A percentile compares a stretch with the other conserved stretches of the same genome.
These are phyloP conservation scores for Scartelaos histophorus DNA, from an alignment of 2,113 vertebrate species.

Conservation along the genomic window DNA sequence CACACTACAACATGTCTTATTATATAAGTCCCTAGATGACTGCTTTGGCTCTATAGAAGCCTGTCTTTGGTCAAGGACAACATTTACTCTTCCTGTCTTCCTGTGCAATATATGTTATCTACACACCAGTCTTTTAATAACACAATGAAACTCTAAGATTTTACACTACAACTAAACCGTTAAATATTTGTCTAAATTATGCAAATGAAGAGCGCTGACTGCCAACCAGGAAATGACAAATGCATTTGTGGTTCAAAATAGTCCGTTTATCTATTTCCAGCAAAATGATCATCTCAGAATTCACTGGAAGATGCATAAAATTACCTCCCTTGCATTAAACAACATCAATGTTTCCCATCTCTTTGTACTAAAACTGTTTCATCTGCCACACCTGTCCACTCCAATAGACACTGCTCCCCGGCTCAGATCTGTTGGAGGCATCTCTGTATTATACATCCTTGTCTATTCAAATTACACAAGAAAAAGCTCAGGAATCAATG, in stretches of 20 bases:
- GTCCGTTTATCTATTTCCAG: slow-evolving; percentile 24
- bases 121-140: neutral
- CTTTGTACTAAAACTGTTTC: slow-evolving; percentile 26
- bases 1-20: slow-evolving; percentile 23
- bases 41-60: neutral
- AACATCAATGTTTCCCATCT: slow-evolving; percentile 39
- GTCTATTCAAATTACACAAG: slow-evolving; percentile 60
- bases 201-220: slow-evolving; percentile 12
- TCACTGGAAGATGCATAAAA: slow-evolving; percentile 23
- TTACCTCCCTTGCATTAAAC: slow-evolving; percentile 7
- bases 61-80: neutral
- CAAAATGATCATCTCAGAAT: slow-evolving; percentile 30
- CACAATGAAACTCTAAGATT: neutral
- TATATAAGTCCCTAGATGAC: slow-evolving; percentile 23
- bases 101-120: neutral
- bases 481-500: slow-evolving; percentile 8
- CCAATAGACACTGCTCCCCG: slow-evolving; percentile 15
- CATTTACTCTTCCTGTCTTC: neutral
- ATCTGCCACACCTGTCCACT: slow-evolving; percentile 36
- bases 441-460: slow-evolving; percentile 7
- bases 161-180: neutral
- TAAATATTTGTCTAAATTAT: slow-evolving; percentile 8
- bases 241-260: slow-evolving; percentile 37
- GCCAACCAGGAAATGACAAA: slow-evolving; percentile 29
- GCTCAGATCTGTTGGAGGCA: slow-evolving; percentile 56